Evolutionary conservation across 2,888 invertebrate genomes (phyloP).

Genomic region (Acronicta leporina): DNA sequence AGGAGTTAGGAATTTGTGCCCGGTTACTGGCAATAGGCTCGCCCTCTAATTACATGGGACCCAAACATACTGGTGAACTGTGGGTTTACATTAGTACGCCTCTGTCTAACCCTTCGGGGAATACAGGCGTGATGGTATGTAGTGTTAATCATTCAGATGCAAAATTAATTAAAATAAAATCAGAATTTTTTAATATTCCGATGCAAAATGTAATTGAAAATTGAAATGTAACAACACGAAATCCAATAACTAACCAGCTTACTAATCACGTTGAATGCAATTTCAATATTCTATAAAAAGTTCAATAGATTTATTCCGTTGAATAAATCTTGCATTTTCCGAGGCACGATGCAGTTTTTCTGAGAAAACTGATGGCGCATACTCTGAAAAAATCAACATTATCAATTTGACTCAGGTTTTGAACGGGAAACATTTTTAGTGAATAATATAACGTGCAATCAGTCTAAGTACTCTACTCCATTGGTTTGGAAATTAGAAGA

Average conservation of each 20-base stretch:
- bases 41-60: too few species aligned
- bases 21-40: too few species aligned
- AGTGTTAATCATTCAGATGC: too few species aligned
- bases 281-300: constrained; percentile 11
- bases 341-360: constrained; percentile 35
- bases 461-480: neutral
- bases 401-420: constrained; percentile 49
- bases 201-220: neutral
- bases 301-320: constrained; percentile 22
- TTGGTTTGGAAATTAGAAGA: constrained; percentile 5
- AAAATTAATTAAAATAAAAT: too few species aligned
- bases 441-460: constrained; percentile 21
- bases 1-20: too few species aligned
- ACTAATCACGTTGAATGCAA: constrained; percentile 37
- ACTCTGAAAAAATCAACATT: constrained; percentile 41
- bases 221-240: neutral
- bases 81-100: too few species aligned
- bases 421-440: constrained; percentile 38
- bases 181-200: too few species aligned
- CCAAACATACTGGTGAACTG: too few species aligned
- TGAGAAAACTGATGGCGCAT: constrained; percentile 14
- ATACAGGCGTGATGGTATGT: too few species aligned
- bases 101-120: too few species aligned
- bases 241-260: neutral
- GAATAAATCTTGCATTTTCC: constrained; percentile 41